Base-by-base conservation (phyloP, 2,113 vertebrate genomes). In the Eulemur macaco region DNA sequence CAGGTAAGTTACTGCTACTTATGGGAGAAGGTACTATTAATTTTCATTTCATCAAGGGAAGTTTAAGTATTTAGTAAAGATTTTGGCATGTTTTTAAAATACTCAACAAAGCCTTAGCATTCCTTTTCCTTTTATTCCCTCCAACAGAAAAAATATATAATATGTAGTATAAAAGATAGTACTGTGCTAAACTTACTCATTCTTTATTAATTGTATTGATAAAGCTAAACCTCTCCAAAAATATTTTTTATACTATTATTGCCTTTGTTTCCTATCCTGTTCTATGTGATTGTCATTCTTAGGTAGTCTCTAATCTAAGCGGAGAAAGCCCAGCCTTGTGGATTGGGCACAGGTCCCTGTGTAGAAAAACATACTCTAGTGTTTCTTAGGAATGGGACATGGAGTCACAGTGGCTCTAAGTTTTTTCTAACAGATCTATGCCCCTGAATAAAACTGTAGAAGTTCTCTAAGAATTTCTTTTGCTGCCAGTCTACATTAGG, bases 1-100 rank as follows among this genome's bases (percentile, higher is more conserved):
- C 99, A 97, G 99, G 99, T 99, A 96, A 98, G 99, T 94, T 56
- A 83, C 7, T 71, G 5, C 25, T 96, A 10, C 73, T 84, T 45
- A 85, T 81, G 3, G 0, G 54, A 64, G 6, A 64, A 25, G 6
- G 25, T 13, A 29, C 0, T 77, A 56, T 54, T 54, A 54, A 7
- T 74, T n/a, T 63, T 91, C 39, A n/a, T 83, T 39, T 90, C 29
- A 42, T 29, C 2, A 0, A 66, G 37, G 66, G 54, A 88, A 77
- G 39, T 25, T 60, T 25, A 81, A 83, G 11, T 34, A 31, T 5
- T 69, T 23, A 29, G 18, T 54, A 29, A 45, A 47, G 37, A 60
- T 58, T 37, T 45, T 1, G 2, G 2, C 27, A 0, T 52, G 4
- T 91, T 74, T 95, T 86, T 14, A 54, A 58, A 80, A 10, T n/a